Base-by-base conservation (phyloP, 2,797 vertebrate species). In the Crypturellus tataupa region DNA sequence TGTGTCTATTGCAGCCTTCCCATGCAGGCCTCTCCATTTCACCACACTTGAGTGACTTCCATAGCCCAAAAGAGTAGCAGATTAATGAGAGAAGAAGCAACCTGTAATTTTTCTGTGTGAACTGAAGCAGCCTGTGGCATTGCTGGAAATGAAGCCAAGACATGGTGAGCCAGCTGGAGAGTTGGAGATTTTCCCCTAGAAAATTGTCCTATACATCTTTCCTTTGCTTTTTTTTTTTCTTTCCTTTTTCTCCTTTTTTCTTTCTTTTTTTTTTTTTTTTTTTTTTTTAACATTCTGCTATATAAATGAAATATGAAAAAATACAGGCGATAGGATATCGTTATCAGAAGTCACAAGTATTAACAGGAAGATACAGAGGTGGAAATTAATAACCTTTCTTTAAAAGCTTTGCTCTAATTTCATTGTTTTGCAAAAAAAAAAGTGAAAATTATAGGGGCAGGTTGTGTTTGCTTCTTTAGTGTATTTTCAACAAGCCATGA, bases 401-500 rank as follows among this genome's bases (percentile, higher is more conserved):
- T 31, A 72, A 92, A 35, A 63, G 8, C 0, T 93, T 89, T 89
- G 71, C 9, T 44, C 29, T 89, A 42, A 69, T 80, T 79, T 87
- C 33, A 78, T 6, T 69, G 24, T 10, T 83, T 83, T 33, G 10
- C 23, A 79, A 35, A 87, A 91, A 56, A 42, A 75, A 60, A 79
- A 76, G 37, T 53, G 19, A 42, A 72, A 62, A 46, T 62, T 70
- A 46, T 31, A 75, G 56, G 20, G 35, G 7, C 4, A 63, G 20
- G 1, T 40, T 78, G 49, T 59, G 39, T 89, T 81, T 87, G 8
- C 4, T 87, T 91, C 33, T 19, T 35, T 72, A 72, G 37, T 3
- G 94, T 72, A 25, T 40, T 80, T 96, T 93, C 33, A 89, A 44
- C 42, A 93, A 80, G 51, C 10, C 29, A 53, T 14, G 14, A 42